Conservation (phyloP, 2,113 vertebrate genomes). For the Oryzias celebensis region DNA sequence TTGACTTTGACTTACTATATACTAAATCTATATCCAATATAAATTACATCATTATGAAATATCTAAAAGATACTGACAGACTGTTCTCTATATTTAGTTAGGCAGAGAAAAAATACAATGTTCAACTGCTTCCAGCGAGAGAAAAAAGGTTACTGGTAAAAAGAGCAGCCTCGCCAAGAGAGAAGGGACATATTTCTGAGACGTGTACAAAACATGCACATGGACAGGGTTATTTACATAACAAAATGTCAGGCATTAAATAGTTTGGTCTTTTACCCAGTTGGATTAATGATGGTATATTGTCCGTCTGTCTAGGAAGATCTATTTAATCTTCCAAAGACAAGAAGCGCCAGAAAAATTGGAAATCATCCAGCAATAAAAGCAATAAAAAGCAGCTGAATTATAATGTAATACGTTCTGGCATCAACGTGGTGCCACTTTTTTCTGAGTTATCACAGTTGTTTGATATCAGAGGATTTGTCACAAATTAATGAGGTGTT, state of each 20-base stretch:
- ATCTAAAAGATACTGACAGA: too few species aligned
- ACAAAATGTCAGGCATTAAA: slow-evolving; percentile 66
- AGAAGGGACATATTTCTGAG: slow-evolving; percentile 45
- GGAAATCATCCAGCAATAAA: slow-evolving; percentile 5
- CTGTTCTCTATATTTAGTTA: background rate
- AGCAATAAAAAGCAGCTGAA: slow-evolving; percentile 22
- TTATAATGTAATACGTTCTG: slow-evolving; percentile 9
- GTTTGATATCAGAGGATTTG: slow-evolving; percentile 27
- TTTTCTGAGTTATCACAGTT: background rate
- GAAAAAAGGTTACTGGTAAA: slow-evolving; percentile 57
- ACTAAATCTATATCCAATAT: too few species aligned
- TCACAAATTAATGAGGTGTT: slow-evolving; percentile 42
- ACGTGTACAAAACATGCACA: slow-evolving; percentile 32
- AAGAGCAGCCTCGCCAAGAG: slow-evolving; percentile 33
- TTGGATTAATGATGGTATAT: slow-evolving; percentile 29
- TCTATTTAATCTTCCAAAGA: slow-evolving; percentile 24
- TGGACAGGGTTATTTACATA: slow-evolving; percentile 59
- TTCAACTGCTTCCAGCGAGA: slow-evolving; percentile 6
- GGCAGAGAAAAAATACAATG: background rate
- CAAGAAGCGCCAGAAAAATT: slow-evolving; percentile 10
- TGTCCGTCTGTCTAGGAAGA: slow-evolving; percentile 27
- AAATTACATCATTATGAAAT: too few species aligned
- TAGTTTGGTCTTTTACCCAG: slow-evolving; percentile 34
- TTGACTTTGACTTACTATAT: too few species aligned
- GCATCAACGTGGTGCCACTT: background rate